Evolutionary conservation across 1,140 invertebrate species (phyloP).

Genomic region (Drosophila kanapiae): DNA sequence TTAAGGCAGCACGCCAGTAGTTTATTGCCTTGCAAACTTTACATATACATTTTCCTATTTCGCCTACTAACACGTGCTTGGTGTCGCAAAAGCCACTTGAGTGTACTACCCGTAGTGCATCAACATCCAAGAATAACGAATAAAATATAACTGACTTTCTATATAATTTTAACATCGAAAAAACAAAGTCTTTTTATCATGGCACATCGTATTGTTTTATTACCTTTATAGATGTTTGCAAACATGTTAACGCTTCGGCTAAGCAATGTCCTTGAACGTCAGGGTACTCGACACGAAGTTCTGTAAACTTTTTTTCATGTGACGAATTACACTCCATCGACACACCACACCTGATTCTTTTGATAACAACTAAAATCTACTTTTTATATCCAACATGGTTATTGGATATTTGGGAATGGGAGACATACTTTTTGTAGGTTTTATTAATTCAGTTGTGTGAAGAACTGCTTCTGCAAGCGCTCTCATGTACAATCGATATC

Average conservation of each 20-base stretch:
- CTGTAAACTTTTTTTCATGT: slow-evolving; percentile 47
- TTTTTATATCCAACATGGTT: slow-evolving; percentile 23
- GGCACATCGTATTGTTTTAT: slow-evolving; percentile 32
- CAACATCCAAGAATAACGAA: too few relatives aligned
- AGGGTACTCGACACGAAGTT: slow-evolving; percentile 40
- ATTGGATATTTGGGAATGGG: neutral
- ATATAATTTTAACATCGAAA: slow-evolving; percentile 27
- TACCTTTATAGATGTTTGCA: slow-evolving; percentile 81
- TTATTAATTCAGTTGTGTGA: slow-evolving; percentile 38
- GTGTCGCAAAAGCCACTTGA: too few relatives aligned
- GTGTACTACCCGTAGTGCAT: too few relatives aligned
- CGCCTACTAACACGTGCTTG: too few relatives aligned
- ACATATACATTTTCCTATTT: too few relatives aligned
- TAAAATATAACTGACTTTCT: too few relatives aligned
- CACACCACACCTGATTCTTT: slow-evolving; percentile 3
- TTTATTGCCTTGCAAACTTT: too few relatives aligned
- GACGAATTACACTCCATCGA: slow-evolving; percentile 24
- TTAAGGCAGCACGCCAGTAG: too few relatives aligned
- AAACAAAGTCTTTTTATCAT: neutral
- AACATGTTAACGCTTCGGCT: slow-evolving; percentile 70
- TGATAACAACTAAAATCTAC: slow-evolving; percentile 32
- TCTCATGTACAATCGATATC: slow-evolving; percentile 66
- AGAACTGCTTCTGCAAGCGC: slow-evolving; percentile 57
- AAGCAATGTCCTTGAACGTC: slow-evolving; percentile 43
- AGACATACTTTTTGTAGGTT: neutral